Base-by-base conservation (phyloP, 2,888 invertebrate species). In the Dryobota labecula region DNA sequence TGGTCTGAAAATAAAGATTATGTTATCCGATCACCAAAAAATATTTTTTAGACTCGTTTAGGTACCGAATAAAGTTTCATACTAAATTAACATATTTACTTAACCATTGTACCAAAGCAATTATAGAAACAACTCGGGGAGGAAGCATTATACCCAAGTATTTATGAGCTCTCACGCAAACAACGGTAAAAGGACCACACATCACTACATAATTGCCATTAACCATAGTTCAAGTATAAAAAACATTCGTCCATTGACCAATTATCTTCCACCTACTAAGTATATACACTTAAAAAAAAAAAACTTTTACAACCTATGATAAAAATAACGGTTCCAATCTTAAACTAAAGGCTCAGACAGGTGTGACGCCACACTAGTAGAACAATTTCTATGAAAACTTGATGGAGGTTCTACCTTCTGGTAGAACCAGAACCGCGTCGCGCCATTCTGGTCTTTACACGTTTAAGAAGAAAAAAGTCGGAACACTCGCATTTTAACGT, bases 241-340 rank as follows among this genome's bases (percentile, higher is more conserved):
- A 58, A 63, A 49, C 61, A 24, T 76, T 47, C 36, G 18, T 18
- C 47, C 20, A 41, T 36, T 38, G 47, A 70, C 70, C 77, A 61
- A 74, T 76, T 76, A 76, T 76, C 56, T 76, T 30, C 38, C 8
- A 56, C 38, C 30, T 38, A 56, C 36, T 20, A 9, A n/a, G n/a
- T n/a, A n/a, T n/a, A n/a, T n/a, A n/a, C n/a, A n/a, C n/a, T n/a
- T 13, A 60, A 38, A 1, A 20, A 60, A 20, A 56, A 63, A 33
- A 63, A 69, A 56, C 1, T 47, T 77, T 70, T 45, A 51, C 57
- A 15, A 71, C 61, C 51, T 64, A 57, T 81, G 72, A 76, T 81
- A 76, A 79, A 65, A 64, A 62, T 70, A 82, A 79, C 79, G 73
- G 84, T 75, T 79, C 71, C 69, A 74, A 72, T 79, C 58, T 64